phyloP scores from a whole-genome alignment of 2,797 vertebrate species.

The Argyrosomus regius region DNA sequence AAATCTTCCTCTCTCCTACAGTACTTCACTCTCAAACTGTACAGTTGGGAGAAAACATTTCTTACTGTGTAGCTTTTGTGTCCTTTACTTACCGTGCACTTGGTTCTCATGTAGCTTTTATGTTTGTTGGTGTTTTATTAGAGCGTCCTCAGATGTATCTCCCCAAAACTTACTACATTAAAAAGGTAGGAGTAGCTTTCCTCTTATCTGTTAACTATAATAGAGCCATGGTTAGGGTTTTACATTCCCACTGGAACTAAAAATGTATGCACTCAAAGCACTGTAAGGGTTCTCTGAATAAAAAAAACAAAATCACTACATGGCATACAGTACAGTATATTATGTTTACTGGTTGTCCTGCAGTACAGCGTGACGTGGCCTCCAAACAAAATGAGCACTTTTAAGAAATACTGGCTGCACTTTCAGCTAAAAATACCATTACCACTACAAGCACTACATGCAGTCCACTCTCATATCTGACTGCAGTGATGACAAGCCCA shows the following conservation, averaged over 20 bases:
- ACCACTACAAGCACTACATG: background rate
- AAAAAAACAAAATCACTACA: background rate
- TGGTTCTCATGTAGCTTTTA: background rate
- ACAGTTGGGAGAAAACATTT: too few species aligned
- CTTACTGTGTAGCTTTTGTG: background rate
- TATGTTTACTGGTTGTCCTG: background rate
- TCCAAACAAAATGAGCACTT: background rate
- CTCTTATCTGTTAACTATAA: background rate
- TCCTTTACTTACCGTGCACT: background rate
- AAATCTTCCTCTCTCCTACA: background rate
- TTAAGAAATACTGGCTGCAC: conserved; percentile 5
- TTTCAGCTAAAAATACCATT: background rate
- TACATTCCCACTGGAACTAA: background rate
- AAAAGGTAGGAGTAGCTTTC: background rate
- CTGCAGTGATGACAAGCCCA: background rate
- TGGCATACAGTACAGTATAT: background rate
- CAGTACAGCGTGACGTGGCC: background rate
- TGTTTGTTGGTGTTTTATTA: background rate
- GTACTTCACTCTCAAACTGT: background rate
- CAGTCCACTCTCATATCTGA: background rate
- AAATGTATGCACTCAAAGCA: background rate
- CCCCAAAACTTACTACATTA: background rate
- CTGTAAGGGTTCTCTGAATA: background rate
- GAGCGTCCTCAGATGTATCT: background rate
- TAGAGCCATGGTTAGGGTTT: background rate